Base-by-base conservation (phyloP, 2,113 vertebrate species). In the Nicator chloris region DNA sequence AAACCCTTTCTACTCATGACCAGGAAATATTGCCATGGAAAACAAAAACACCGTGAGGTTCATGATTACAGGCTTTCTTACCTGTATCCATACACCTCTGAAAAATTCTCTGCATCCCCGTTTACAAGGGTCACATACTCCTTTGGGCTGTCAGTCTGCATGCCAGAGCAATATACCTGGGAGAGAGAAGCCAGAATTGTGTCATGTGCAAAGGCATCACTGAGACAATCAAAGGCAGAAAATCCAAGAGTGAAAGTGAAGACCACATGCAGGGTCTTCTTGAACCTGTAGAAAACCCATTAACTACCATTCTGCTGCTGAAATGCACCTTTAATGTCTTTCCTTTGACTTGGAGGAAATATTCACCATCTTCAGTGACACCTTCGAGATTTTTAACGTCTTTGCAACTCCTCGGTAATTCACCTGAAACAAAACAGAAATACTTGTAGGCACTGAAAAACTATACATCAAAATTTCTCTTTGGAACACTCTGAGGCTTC, bases 71-170 rank as follows among this genome's bases (percentile, higher is more conserved):
- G 45, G 86, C 64, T 81, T 83, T 76, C 92, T 97, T 98, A 99
- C 99, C 99, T 99, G 98, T 99, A 99, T 91, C 98, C 99, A 79
- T 99, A 99, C 51, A 99, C 99, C 97, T 99, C 99, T 5, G 99
- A 99, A 93, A 99, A 99, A 95, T 99, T 99, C 97, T 99, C 99
- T 27, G 96, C 98, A 87, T 99, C 99, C 3, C 98, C 98, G 0
- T 97, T 98, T 22, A 97, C 96, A 94, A 99, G 98, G 19, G 99
- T 99, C 94, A 99, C 94, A 9, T 99, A 99, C 88, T 99, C 99
- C 93, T 98, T 98, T 16, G 99, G 99, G 88, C 82, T 97, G 75
- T 98, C 98, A 10, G 99, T 98, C 94, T 98, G 98, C 99, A 99
- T 99, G 72, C 98, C 99, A 53, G 98, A 98, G 94, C 99, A 99